Evolutionary conservation across 2,113 vertebrate species (phyloP), one percentile per base, ranked within the genome.

Genomic region (Sinocyclocheilus maitianheensis): DNA sequence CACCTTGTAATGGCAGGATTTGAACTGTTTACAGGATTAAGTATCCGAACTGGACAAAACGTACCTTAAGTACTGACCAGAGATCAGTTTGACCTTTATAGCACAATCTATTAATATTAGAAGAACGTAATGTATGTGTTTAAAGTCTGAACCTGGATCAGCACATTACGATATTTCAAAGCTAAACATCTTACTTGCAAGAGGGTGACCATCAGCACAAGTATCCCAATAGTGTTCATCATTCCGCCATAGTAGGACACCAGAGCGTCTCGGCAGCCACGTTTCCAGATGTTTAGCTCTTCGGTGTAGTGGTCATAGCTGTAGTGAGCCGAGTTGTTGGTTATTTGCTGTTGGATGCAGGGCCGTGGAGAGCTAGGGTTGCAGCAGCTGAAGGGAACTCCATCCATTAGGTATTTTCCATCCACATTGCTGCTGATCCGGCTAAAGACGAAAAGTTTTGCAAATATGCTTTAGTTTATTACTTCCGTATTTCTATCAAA

Each of bases 341-440:
- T 99, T 92, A 99, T 94, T 94, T 99, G 97, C 84, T 90, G 67
- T 92, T 98, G 97, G 94, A 99, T 99, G 92, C 98, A 99, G 87
- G 98, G 98, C 58, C 98, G 92, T 0, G 98, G 98, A 0, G 98
- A 99, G 92, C 88, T 96, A 81, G 98, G 98, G 90, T 99, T 99
- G 91, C 98, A 99, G 95, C 98, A 99, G 94, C 98, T 99, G 94
- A 99, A 99, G 0, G 98, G 98, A 65, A 99, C 97, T 0, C 96
- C 97, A 0, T 99, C 98, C 93, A 99, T 96, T 94, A 99, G 91
- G 91, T 97, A 99, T 90, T 96, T 95, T 40, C 98, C 96, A 0
- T 99, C 98, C 91, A 99, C 97, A 0, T 99, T 99, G 94, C 98
- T 99, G 91, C 96, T 96, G 89, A 99, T 96, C 10, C 98, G 98